Evolutionary conservation across 2,797 vertebrate genomes (phyloP).

Genomic region (Scolopax bukidnonensis): DNA sequence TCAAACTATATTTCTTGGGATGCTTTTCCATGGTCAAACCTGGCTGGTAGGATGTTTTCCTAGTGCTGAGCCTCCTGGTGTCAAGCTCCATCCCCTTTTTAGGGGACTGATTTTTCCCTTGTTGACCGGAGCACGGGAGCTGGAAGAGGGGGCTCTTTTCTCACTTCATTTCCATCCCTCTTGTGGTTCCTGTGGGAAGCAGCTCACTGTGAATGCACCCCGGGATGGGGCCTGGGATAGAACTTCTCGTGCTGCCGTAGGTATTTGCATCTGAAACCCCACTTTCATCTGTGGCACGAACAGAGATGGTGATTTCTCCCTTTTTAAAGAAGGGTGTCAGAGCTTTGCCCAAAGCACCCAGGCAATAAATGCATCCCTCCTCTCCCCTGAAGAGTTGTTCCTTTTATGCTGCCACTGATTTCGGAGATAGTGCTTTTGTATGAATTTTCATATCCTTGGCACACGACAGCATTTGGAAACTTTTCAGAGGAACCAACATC

Average conservation of each 20-base stretch:
- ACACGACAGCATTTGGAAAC: not conserved
- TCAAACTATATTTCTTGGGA: not conserved
- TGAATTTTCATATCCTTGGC: not conserved
- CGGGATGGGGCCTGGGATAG: not conserved
- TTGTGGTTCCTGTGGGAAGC: not conserved
- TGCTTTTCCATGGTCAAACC: not conserved
- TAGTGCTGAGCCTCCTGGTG: not conserved
- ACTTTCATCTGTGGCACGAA: accelerated
- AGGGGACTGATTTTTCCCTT: not conserved
- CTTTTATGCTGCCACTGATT: not conserved
- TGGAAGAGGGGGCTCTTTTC: not conserved
- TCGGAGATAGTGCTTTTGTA: not conserved
- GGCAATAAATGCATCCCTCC: not conserved
- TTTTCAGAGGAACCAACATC: not conserved
- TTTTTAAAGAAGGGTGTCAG: not conserved
- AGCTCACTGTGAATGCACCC: not conserved
- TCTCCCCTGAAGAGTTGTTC: not conserved
- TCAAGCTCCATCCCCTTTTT: not conserved
- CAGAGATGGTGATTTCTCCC: not conserved
- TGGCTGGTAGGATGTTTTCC: not conserved
- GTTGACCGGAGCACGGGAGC: not conserved
- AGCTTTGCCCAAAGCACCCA: not conserved
- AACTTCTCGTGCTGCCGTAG: not conserved
- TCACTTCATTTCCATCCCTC: not conserved
- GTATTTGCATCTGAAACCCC: not conserved